These are phyloP conservation scores for Turdus rufiventris DNA, from an alignment of 2,113 vertebrate genomes.

Conservation along the genomic window DNA sequence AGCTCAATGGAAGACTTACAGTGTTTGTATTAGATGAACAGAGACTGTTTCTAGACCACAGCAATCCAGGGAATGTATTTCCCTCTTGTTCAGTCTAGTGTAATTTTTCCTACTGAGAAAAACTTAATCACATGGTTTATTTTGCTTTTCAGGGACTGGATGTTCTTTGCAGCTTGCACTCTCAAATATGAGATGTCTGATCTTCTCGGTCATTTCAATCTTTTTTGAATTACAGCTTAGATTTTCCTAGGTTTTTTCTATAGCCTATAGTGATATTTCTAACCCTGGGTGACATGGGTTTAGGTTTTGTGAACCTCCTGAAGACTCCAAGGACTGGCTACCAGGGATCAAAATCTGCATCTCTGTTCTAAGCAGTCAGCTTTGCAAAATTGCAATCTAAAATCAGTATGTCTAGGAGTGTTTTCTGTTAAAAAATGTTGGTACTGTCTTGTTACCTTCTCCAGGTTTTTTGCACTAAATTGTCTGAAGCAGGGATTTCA, in stretches of 20 bases:
- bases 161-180: neutral
- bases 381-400: neutral
- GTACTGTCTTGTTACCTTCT: neutral
- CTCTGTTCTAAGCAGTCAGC: neutral
- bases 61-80: neutral
- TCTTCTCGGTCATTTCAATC: neutral
- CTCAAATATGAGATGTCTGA: neutral
- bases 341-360: neutral
- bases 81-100: neutral
- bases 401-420: neutral
- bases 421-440: neutral
- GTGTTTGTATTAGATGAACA: neutral
- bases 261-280: neutral
- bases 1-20: neutral
- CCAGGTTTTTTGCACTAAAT: conserved; percentile 92
- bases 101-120: neutral
- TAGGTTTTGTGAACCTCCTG: neutral
- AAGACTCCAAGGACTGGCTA: neutral
- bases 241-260: neutral
- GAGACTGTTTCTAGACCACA: neutral
- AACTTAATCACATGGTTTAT: neutral
- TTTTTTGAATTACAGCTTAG: neutral
- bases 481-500: conserved; percentile 87
- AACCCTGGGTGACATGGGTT: neutral
- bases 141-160: neutral